Evolutionary conservation across 1,140 invertebrate genomes (phyloP).

Genomic region (Mercenaria mercenaria): DNA sequence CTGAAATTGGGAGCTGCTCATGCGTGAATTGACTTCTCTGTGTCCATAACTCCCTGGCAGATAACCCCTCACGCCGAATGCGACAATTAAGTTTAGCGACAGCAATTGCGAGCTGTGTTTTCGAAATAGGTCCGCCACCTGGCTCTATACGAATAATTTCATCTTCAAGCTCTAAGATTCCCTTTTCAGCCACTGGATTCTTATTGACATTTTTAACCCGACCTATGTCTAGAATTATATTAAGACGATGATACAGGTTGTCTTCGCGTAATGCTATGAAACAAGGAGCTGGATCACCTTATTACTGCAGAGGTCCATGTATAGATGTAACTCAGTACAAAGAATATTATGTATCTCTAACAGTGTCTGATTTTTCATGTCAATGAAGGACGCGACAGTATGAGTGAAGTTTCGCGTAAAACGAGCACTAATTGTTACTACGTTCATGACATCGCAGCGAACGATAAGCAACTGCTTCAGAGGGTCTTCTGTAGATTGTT

Average conservation of each 20-base stretch:
- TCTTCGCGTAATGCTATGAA: too few species aligned
- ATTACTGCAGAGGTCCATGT: too few species aligned
- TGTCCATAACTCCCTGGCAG: slow-evolving; percentile 14
- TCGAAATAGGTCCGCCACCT: not conserved
- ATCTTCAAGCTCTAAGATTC: too few species aligned
- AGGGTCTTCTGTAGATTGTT: slow-evolving; percentile 30
- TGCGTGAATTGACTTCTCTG: slow-evolving; percentile 29
- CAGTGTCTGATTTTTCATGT: slow-evolving; percentile 47
- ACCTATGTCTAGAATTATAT: slow-evolving; percentile 62
- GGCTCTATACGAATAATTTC: not conserved
- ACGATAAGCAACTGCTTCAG: not conserved
- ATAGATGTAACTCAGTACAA: too few species aligned
- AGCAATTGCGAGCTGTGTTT: not conserved
- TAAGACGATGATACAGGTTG: not conserved
- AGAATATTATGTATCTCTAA: slow-evolving; percentile 34
- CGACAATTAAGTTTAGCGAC: too few species aligned
- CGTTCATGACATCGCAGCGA: slow-evolving; percentile 65
- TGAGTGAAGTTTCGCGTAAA: slow-evolving; percentile 44
- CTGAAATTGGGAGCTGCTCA: too few species aligned
- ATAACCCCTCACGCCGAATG: too few species aligned
- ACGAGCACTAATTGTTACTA: slow-evolving; percentile 29
- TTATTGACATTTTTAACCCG: slow-evolving; percentile 67
- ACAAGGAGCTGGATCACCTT: slow-evolving; percentile 62
- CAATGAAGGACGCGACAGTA: not conserved
- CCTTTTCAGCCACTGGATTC: slow-evolving; percentile 68